Conservation (phyloP, 2,888 invertebrate genomes). For the Melanchra persicariae region DNA sequence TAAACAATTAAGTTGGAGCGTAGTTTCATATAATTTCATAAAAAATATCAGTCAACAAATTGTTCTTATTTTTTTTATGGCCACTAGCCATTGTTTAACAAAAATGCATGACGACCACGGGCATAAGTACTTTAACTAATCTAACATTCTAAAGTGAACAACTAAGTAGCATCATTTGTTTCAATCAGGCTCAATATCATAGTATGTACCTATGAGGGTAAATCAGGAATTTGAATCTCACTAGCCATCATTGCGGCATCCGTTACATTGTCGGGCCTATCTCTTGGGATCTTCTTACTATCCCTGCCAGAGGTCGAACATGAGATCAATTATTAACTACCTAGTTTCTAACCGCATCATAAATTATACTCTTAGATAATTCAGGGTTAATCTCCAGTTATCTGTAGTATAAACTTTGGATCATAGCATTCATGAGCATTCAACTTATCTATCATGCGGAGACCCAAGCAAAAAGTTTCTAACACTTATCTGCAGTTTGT, state of each 20-base stretch:
- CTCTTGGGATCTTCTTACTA: constrained; percentile 8
- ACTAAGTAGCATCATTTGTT: constrained; percentile 49
- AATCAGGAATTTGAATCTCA: constrained; percentile 45
- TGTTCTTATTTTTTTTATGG: not conserved
- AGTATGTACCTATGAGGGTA: constrained; percentile 32
- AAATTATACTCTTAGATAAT: constrained; percentile 12
- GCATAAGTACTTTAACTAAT: constrained; percentile 1
- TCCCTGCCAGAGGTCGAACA: not conserved
- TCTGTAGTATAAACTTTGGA: constrained; percentile 15
- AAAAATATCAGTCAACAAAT: not conserved
- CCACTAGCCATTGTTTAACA: not conserved
- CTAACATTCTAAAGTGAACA: constrained; percentile 26
- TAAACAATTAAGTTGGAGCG: not conserved
- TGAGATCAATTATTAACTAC: constrained; percentile 16
- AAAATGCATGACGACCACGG: not conserved
- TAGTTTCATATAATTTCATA: not conserved
- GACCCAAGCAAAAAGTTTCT: constrained; percentile 3
- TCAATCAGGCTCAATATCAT: constrained; percentile 37
- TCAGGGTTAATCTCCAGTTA: constrained; percentile 13
- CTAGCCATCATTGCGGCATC: constrained; percentile 59
- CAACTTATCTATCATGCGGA: no score
- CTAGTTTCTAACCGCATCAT: constrained; percentile 7
- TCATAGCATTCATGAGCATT: constrained; percentile 1
- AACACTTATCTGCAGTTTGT: constrained; percentile 8
- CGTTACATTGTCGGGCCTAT: constrained; percentile 43